Percentiles rank a stretch among this genome's conserved stretches.
phyloP scores from a whole-genome alignment of 2,113 vertebrate species.

The Pontoporia blainvillei region DNA sequence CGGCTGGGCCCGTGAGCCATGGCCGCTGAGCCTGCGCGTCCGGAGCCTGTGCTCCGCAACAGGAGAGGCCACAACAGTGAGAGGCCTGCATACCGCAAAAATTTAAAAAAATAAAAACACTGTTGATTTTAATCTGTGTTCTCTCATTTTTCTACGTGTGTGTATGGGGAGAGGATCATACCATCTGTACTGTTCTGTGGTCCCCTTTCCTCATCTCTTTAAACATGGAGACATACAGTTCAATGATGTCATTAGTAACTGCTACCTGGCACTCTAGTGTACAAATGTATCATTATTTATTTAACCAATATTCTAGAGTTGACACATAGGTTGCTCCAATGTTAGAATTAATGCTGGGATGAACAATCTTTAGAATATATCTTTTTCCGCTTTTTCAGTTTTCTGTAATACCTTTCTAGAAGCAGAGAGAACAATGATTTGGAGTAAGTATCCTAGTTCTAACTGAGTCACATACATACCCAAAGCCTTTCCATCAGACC shows the following conservation, averaged over 20 bases:
- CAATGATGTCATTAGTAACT: neutral
- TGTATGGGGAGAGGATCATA: too few relatives aligned
- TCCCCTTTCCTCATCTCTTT: neutral
- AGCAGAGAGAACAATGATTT: neutral
- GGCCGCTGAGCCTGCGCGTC: too few relatives aligned
- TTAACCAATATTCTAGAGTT: neutral
- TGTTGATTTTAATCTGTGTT: neutral
- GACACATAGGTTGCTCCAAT: neutral
- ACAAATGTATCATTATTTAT: neutral
- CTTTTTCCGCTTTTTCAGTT: neutral
- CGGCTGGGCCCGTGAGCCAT: too few relatives aligned
- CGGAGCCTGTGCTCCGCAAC: too few relatives aligned
- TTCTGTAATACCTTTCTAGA: neutral
- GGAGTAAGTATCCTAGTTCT: neutral
- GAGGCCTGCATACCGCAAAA: too few relatives aligned
- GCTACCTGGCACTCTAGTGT: neutral
- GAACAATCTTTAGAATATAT: neutral
- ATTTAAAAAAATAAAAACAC: too few relatives aligned
- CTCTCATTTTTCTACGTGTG: neutral
- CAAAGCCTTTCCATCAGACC: neutral
- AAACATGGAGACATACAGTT: neutral
- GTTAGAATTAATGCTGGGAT: neutral
- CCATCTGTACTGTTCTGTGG: neutral
- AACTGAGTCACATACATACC: neutral
- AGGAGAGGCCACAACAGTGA: too few relatives aligned